Base-by-base conservation (phyloP, 2,113 vertebrate species). In the Ictalurus punctatus region DNA sequence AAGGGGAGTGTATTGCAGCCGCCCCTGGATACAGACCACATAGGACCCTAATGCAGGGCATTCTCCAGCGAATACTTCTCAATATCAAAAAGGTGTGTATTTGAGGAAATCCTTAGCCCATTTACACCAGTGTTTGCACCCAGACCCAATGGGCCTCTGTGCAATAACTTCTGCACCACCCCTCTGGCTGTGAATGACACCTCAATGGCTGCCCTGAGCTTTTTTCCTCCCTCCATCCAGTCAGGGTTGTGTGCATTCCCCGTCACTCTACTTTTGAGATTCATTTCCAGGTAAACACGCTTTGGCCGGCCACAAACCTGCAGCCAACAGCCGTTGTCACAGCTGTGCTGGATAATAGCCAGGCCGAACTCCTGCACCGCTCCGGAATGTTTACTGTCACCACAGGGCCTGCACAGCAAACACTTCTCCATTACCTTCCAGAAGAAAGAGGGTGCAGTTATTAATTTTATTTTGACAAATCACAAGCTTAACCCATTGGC, bases 371-470 rank as follows among this genome's bases (percentile, higher is more conserved):
- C 94, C 93, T 94, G 92, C 93, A 95, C 94, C 91, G 92, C 90
- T 94, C 92, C 93, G 96, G 96, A 97, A 97, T 99, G 97, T 97
- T 98, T 96, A 96, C 97, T 93, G 93, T 97, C 96, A 96, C 96
- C 96, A 94, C 95, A 95, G 96, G 96, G 95, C 93, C 94, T 93
- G 95, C 95, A 95, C 65, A 93, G 96, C 96, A 97, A 97, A 97
- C 97, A 96, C 94, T 94, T 94, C 95, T 95, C 94, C 92, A 90
- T 89, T 91, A 92, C 91, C 95, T 93, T 93, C 91, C 93, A 83
- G 94, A 93, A 93, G 94, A 95, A 94, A 95, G 93, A 89, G 91
- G 90, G 89, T 94, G 93, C 95, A 89, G 73, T 93, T 96, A 95
- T 97, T 94, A 94, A 96, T 95, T 96, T 95, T 88, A 59, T 82